Base-by-base conservation (phyloP, 2,113 vertebrate species). In the Ictalurus furcatus region DNA sequence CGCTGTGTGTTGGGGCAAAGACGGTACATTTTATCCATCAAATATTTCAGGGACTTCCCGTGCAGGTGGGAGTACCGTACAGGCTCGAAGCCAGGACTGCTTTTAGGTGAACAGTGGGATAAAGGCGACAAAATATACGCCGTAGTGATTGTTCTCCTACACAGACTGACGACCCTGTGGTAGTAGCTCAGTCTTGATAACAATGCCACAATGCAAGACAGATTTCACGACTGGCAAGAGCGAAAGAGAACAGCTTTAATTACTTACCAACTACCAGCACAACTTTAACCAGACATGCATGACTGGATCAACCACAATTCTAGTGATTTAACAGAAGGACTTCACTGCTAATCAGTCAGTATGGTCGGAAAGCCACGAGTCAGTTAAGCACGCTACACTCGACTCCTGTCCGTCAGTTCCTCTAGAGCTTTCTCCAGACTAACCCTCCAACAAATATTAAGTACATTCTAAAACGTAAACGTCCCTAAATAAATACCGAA, bases 1-100 rank as follows among this genome's bases (percentile, higher is more conserved):
- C 52, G 76, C 59, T 73, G 69, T 80, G 54, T 80, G 87, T 52
- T 61, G 69, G 83, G 86, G 86, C 88, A 90, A 61, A 85, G 89
- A 88, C 37, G 71, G 88, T 87, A 76, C 21, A 86, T 91, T 91
- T 88, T 84, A 90, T 79, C 79, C 78, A 88, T 83, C 40, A 80
- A 79, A 90, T 91, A 88, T 88, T 88, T 90, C 69, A 73, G 28
- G 71, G 86, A 83, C 67, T 28, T 79, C 80, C 71, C n/a, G 9
- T 69, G 37, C 69, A 61, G 89, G 83, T 84, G 85, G 83, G 86
- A 88, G 85, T 63, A 58, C 87, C 63, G 40, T 59, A 34, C 63
- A 23, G 76, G 83, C 81, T 78, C 48, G 4, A 82, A 48, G 78
- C 58, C 91, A 85, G 44, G 21, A 25, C 14, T 52, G 78, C 69